These are phyloP conservation scores for Octopus bimaculoides DNA, from an alignment of 1,140 invertebrate species.

Conservation along the genomic window DNA sequence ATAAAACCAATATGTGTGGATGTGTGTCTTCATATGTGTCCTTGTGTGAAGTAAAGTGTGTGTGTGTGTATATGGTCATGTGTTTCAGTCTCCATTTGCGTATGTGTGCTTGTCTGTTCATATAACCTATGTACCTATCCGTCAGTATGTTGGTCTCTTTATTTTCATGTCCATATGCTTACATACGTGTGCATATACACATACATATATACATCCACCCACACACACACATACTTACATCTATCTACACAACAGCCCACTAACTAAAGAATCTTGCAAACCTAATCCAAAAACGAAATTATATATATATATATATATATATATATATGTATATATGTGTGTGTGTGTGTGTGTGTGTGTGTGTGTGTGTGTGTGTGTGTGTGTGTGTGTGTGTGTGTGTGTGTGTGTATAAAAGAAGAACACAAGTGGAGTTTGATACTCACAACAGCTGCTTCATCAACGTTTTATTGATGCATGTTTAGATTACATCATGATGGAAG, in stretches of 20 bases:
- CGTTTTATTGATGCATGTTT: too few relatives aligned
- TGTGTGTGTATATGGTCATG: not conserved
- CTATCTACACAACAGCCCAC: not conserved
- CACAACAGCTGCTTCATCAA: too few relatives aligned
- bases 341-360: too few relatives aligned
- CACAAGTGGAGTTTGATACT: too few relatives aligned
- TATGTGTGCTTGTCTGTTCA: not conserved
- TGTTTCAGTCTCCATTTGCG: not conserved
- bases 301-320: not conserved
- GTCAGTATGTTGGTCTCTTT: not conserved
- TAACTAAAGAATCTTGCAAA: not conserved
- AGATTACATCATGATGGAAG: too few relatives aligned
- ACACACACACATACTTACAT: not conserved
- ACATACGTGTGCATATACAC: not conserved
- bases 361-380: not conserved
- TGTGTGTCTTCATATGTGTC: not conserved
- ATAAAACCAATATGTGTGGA: not conserved
- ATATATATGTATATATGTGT: not conserved
- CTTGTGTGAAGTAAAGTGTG: not conserved
- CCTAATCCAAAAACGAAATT: not conserved
- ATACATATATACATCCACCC: not conserved
- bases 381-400: not conserved
- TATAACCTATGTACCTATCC: not conserved
- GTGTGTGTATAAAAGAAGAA: not conserved
- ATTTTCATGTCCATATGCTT: not conserved